These are phyloP conservation scores for Coreoperca whiteheadi DNA, from an alignment of 2,113 vertebrate species.

Conservation along the genomic window DNA sequence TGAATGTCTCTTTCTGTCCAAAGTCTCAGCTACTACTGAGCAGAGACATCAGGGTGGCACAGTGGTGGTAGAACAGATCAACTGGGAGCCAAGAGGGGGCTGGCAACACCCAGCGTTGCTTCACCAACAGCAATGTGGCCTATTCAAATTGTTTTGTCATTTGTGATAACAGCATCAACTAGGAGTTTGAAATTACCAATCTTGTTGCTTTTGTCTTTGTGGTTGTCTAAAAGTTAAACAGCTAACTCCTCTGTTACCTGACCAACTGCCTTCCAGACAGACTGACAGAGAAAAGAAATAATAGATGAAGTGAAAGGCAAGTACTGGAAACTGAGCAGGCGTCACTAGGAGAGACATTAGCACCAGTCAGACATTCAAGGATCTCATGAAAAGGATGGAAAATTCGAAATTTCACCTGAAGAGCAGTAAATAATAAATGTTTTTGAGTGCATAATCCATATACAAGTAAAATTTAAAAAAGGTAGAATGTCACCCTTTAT, in stretches of 20 bases:
- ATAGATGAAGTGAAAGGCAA: slow-evolving; percentile 67
- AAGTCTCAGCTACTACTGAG: slow-evolving; percentile 20
- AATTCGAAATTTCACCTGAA: slow-evolving; percentile 6
- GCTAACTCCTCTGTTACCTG: background rate
- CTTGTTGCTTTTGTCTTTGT: background rate
- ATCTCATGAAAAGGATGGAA: slow-evolving; percentile 7
- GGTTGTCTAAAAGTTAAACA: background rate
- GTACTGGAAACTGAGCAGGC: slow-evolving; percentile 50
- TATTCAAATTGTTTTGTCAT: background rate
- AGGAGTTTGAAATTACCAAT: background rate
- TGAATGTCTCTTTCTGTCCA: slow-evolving; percentile 53
- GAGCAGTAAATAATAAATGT: background rate
- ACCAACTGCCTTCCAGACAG: background rate
- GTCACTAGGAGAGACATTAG: slow-evolving; percentile 16
- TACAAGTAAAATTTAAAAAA: slow-evolving; percentile 12
- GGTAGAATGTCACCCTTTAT: slow-evolving; percentile 62
- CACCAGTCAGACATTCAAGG: background rate
- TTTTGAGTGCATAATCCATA: background rate
- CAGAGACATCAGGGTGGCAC: slow-evolving; percentile 21
- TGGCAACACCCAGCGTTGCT: background rate
- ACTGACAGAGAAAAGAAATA: slow-evolving; percentile 50
- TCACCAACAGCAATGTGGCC: slow-evolving; percentile 6
- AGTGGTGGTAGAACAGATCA: background rate
- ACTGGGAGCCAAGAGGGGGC: background rate
- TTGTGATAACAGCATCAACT: background rate